Evolutionary conservation across 1,140 invertebrate genomes (phyloP).

Genomic region (Drosophila equinoxialis): DNA sequence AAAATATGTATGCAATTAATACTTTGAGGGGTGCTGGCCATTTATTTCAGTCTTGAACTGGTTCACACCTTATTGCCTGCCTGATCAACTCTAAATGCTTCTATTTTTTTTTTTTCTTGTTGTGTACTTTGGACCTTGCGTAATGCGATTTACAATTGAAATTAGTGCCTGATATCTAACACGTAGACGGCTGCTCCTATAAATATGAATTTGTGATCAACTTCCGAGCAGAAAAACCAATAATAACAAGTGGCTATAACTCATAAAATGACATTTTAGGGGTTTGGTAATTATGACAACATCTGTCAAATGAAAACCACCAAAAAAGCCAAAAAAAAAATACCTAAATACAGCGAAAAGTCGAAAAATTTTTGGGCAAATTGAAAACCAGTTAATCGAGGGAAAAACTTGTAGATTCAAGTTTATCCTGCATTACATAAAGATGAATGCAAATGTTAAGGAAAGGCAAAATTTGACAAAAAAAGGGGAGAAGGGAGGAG

Average conservation of each 20-base stretch:
- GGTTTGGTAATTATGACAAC: conserved; percentile 43
- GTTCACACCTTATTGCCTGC: conserved; percentile 6
- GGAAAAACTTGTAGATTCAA: conserved; percentile 70
- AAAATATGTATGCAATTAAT: no score
- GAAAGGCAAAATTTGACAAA: conserved; percentile 26
- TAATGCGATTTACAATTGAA: conserved; percentile 54
- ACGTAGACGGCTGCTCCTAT: conserved; percentile 1
- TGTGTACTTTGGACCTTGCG: conserved; percentile 39
- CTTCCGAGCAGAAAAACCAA: neutral
- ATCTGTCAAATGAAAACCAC: conserved; percentile 27
- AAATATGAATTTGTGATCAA: conserved; percentile 15
- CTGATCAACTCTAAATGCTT: neutral
- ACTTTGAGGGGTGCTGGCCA: neutral
- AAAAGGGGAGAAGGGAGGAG: neutral
- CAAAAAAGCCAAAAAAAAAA: neutral
- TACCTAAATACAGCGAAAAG: conserved; percentile 27
- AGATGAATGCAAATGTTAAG: conserved; percentile 44
- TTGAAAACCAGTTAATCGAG: conserved; percentile 55
- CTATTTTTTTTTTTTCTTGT: conserved; percentile 18
- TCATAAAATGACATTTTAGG: conserved; percentile 24
- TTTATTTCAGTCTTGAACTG: neutral
- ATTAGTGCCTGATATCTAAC: conserved; percentile 42
- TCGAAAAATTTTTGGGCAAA: conserved; percentile 38
- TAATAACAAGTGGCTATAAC: conserved; percentile 24
- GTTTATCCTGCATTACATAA: conserved; percentile 64